A percentile compares a stretch with the other conserved stretches of the same genome.
Conservation (phyloP, 2,797 vertebrate genomes). For the Malurus splendens region DNA sequence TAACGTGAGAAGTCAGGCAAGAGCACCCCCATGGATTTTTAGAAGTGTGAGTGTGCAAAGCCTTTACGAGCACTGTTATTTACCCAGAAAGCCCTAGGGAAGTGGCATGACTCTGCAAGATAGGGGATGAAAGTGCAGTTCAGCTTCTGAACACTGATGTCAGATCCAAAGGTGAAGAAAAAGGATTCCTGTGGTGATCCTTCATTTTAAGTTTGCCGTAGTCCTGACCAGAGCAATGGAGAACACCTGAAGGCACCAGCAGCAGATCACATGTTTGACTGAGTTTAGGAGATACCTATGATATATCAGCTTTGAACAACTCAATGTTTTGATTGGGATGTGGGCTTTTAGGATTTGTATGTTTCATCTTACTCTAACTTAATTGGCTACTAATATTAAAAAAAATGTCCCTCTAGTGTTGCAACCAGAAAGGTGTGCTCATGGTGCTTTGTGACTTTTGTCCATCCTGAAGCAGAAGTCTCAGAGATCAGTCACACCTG, state of each 20-base stretch:
- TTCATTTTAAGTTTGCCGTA: not conserved
- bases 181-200: not conserved
- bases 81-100: not conserved
- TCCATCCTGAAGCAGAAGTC: fast-evolving
- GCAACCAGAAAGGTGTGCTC: not conserved
- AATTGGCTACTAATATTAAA: not conserved
- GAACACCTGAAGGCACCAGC: not conserved
- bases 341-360: not conserved
- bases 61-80: not conserved
- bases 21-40: not conserved
- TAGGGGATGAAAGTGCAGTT: not conserved
- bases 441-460: not conserved
- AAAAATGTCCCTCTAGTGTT: not conserved
- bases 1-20: not conserved
- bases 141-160: not conserved
- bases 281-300: not conserved
- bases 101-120: not conserved
- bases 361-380: not conserved
- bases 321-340: not conserved
- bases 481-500: not conserved
- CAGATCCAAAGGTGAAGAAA: not conserved
- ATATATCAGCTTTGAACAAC: not conserved
- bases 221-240: not conserved
- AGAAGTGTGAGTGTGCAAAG: not conserved
- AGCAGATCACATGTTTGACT: not conserved